Evolutionary conservation across 1,140 invertebrate species (phyloP), one percentile per base, ranked within the genome.

Genomic region (Drosophila pandora): DNA sequence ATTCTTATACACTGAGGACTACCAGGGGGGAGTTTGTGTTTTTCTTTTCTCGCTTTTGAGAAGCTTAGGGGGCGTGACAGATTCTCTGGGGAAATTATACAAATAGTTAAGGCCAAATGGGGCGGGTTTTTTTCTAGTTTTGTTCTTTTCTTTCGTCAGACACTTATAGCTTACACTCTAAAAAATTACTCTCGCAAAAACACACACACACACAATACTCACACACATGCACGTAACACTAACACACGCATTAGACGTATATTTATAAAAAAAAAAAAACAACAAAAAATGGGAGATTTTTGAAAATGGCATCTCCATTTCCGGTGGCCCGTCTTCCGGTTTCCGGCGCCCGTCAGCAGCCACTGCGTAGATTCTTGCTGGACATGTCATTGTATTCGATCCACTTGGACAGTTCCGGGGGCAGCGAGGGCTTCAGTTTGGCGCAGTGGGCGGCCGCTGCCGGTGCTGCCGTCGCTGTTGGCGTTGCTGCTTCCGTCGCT

Each of bases 311-410:
- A 17, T 25, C 28, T 54, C 22, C 58, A 23, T 9, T 52, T 52
- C 23, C 58, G 34, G 28, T 50, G n/a, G n/a, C 43, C 28, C 23
- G 25, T 7, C 21, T 10, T 13, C 56, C 53, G 47, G 49, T 17
- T 52, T 32, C 8, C 30, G 52, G 50, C 53, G 34, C 64, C 71
- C 37, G 83, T 88, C 83, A 88, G 91, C 90, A 92, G 69, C 85
- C 92, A 72, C 93, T 93, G 23, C 93, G 92, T 45, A 94, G 74
- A 59, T 93, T 93, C 64, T 93, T 93, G 61, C 94, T 95, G 5
- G 95, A 95, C 53, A 95, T 94, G 45, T 95, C 94, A 75, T 95
- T 95, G 64, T 94, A 94, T 76, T 95, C 95, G 2, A 95, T 93
- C 95, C 95, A 95, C 67, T 93, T 94, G 25, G 92, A 92, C 3